Percentiles rank a stretch among this genome's conserved stretches.
Conservation (phyloP, 2,888 invertebrate species). For the Aphidoletes aphidimyza region DNA sequence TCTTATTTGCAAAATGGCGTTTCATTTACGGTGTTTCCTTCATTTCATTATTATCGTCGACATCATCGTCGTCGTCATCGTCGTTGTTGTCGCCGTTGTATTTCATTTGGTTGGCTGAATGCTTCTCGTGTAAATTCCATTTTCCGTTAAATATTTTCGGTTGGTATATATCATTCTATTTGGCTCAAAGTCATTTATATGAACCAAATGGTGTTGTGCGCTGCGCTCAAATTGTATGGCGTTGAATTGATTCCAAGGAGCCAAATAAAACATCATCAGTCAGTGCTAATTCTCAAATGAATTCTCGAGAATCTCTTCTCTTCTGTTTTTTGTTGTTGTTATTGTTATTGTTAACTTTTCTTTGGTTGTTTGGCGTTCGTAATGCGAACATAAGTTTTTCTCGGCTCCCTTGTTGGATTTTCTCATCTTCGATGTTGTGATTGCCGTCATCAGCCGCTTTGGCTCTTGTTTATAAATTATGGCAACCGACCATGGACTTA, state of each 20-base stretch:
- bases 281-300: conserved; percentile 28
- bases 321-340: not conserved
- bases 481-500: conserved; percentile 24
- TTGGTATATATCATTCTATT: conserved; percentile 8
- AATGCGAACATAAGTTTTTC: not conserved
- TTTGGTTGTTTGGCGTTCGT: not conserved
- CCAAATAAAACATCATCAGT: conserved; percentile 39
- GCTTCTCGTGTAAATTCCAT: not conserved
- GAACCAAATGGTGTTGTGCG: not conserved
- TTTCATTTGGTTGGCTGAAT: not conserved
- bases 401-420: not conserved
- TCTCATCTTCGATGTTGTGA: not conserved
- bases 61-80: not conserved
- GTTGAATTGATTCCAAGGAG: conserved; percentile 12
- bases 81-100: not conserved
- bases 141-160: conserved; percentile 30
- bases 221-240: not conserved
- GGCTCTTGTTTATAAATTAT: conserved; percentile 47
- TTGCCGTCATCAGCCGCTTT: not conserved
- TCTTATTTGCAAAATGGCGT: not conserved
- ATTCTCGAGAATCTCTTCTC: not conserved
- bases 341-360: not conserved
- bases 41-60: conserved; percentile 21
- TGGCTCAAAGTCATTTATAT: not conserved
- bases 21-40: conserved; percentile 1